Conservation (phyloP, 1,140 invertebrate species). For the Xylocopa sonorina region DNA sequence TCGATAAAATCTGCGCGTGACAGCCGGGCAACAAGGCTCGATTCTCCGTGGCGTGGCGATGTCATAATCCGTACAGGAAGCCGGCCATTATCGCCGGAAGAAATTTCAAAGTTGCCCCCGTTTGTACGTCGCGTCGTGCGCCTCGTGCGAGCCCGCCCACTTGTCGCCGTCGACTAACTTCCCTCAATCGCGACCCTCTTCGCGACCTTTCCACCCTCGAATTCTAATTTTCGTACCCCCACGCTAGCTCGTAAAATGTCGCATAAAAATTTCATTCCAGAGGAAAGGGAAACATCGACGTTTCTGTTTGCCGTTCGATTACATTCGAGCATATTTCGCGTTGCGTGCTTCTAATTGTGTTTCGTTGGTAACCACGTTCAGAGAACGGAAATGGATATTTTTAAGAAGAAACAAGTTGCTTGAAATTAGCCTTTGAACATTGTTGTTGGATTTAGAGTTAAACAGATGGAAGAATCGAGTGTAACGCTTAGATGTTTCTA, state of each 20-base stretch:
- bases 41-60: conserved; percentile 58
- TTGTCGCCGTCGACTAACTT: neutral
- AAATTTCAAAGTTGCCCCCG: conserved; percentile 42
- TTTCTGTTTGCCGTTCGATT: no score
- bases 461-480: no score
- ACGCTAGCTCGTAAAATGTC: neutral
- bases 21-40: conserved; percentile 23
- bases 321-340: no score
- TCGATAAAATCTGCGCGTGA: conserved; percentile 62
- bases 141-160: conserved; percentile 10
- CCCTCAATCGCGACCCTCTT: neutral
- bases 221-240: neutral
- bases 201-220: neutral
- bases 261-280: no score
- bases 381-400: no score
- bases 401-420: no score
- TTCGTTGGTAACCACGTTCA: no score
- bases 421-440: no score
- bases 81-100: conserved; percentile 58
- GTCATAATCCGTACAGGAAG: conserved; percentile 56
- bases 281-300: no score
- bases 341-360: no score
- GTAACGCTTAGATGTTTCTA: no score
- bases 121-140: conserved; percentile 20
- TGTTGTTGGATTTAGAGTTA: no score